Evolutionary conservation across 2,113 vertebrate species (phyloP).

Genomic region (Chiloscyllium plagiosum): DNA sequence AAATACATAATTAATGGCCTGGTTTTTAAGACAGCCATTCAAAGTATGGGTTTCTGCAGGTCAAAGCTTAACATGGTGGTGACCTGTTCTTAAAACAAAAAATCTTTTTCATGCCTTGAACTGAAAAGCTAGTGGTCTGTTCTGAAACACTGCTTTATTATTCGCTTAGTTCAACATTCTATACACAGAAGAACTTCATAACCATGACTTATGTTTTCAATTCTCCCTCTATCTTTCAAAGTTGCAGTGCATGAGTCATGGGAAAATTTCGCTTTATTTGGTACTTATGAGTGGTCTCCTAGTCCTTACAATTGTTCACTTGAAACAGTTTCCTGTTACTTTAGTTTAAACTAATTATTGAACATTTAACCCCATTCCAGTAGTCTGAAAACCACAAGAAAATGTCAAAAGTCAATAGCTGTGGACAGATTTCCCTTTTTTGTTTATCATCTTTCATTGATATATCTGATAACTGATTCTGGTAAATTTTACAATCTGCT

Average conservation of each 20-base stretch:
- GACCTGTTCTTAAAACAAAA: background rate
- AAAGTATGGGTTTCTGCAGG: background rate
- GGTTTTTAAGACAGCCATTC: slow-evolving; percentile 3
- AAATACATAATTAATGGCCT: background rate
- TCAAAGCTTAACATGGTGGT: slow-evolving; percentile 16
- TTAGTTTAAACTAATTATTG: slow-evolving; percentile 22
- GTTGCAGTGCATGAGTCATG: slow-evolving; percentile 34
- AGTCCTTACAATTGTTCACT: slow-evolving; percentile 34
- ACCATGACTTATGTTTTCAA: slow-evolving; percentile 29
- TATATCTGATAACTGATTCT: background rate
- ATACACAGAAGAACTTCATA: slow-evolving; percentile 29
- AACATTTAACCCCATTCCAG: background rate
- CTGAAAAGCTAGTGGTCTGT: background rate
- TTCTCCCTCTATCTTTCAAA: slow-evolving; percentile 35
- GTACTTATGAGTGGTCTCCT: slow-evolving; percentile 12
- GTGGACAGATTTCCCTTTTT: background rate
- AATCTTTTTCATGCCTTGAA: slow-evolving; percentile 2
- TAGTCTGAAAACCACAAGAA: slow-evolving; percentile 10
- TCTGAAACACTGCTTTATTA: slow-evolving; percentile 31
- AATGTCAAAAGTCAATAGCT: background rate
- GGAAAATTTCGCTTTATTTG: slow-evolving; percentile 38
- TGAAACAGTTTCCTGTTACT: slow-evolving; percentile 32
- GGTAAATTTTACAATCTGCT: background rate
- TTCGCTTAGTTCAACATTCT: slow-evolving; percentile 13
- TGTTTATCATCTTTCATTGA: background rate